phyloP scores from a whole-genome alignment of 1,140 invertebrate genomes.

The Drosophila ogumai region DNA sequence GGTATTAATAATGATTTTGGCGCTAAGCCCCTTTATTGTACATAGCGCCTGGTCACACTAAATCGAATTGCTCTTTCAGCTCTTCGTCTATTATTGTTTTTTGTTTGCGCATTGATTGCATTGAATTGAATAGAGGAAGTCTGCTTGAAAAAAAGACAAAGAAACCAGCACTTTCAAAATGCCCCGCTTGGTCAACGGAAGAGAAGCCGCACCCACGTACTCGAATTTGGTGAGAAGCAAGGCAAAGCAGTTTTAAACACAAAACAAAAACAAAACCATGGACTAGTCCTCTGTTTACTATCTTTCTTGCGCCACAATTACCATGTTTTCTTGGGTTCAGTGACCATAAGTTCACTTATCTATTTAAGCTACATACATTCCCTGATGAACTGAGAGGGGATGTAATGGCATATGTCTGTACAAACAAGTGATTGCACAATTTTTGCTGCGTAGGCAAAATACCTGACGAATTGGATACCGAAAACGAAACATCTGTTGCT shows the following conservation, averaged over 20 bases:
- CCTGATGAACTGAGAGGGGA: not conserved
- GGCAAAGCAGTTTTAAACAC: not conserved
- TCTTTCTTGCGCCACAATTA: conserved; percentile 3
- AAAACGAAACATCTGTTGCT: conserved; percentile 34
- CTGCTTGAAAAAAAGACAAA: conserved; percentile 22
- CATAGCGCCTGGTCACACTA: conserved; percentile 10
- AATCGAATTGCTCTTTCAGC: not conserved
- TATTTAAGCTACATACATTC: not conserved
- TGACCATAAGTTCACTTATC: not conserved
- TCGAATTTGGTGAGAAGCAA: conserved; percentile 36
- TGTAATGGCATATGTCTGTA: not conserved
- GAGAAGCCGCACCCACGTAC: conserved; percentile 37
- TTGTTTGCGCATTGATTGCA: conserved; percentile 28
- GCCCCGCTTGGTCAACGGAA: conserved; percentile 37
- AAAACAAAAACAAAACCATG: not conserved
- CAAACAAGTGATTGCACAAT: conserved; percentile 3
- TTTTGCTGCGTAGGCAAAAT: conserved; percentile 21
- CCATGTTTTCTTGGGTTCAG: not conserved
- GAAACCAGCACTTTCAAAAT: conserved; percentile 34
- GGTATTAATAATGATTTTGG: not conserved
- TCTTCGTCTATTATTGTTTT: conserved; percentile 47
- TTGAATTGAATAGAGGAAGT: conserved; percentile 13
- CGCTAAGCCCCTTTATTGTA: not conserved
- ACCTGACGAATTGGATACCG: not conserved
- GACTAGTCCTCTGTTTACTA: conserved; percentile 1